Conservation (phyloP, 2,888 invertebrate species). For the Augochlorella aurata region DNA sequence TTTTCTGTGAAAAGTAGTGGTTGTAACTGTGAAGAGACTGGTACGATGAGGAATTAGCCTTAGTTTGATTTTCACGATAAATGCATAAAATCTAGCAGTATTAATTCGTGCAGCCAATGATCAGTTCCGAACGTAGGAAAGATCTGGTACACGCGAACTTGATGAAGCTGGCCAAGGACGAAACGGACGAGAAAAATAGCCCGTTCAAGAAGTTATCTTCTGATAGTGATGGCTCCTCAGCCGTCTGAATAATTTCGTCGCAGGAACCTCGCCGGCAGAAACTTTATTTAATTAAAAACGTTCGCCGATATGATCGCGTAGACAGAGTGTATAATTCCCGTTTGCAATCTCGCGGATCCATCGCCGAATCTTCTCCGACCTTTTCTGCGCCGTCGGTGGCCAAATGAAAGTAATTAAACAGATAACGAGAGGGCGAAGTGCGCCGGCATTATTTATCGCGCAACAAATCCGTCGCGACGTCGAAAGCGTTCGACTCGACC, state of each 20-base stretch:
- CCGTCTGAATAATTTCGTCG: conserved; percentile 41
- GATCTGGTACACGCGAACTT: neutral
- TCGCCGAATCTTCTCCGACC: conserved; percentile 66
- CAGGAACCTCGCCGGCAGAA: conserved; percentile 26
- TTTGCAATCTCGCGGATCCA: conserved; percentile 59
- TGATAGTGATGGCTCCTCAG: conserved; percentile 26
- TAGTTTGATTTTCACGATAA: no score
- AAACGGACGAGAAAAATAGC: conserved; percentile 10
- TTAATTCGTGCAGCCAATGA: neutral
- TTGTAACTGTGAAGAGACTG: no score
- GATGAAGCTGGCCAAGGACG: neutral
- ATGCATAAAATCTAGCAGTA: no score
- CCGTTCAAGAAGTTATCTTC: conserved; percentile 42
- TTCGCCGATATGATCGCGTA: conserved; percentile 62
- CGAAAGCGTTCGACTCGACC: neutral
- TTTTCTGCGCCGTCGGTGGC: conserved; percentile 61
- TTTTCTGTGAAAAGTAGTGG: no score
- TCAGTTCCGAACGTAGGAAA: neutral
- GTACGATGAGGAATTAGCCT: no score
- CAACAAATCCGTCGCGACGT: conserved; percentile 27
- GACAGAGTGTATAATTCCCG: conserved; percentile 54
- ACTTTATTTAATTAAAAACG: conserved; percentile 76
- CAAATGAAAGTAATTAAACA: conserved; percentile 76
- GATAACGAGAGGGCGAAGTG: conserved; percentile 65
- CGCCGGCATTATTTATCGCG: conserved; percentile 59